Percentiles rank a stretch among this genome's conserved stretches.
Conservation (phyloP, 2,888 invertebrate species). For the Brachyopa scutellaris region DNA sequence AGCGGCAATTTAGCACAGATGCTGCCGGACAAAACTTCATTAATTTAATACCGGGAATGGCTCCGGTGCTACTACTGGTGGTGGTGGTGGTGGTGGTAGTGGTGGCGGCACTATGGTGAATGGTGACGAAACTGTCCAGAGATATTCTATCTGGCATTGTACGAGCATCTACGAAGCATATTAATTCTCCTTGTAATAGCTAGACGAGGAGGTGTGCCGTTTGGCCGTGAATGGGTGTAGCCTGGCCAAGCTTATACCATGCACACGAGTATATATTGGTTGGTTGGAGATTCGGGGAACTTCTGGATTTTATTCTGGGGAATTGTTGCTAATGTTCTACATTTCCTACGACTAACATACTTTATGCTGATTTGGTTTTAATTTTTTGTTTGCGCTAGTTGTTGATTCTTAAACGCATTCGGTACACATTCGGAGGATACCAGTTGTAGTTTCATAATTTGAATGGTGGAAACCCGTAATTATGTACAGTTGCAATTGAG, state of each 20-base stretch:
- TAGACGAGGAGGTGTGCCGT: neutral
- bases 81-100: neutral
- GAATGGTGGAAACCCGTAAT: too few relatives aligned
- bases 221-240: slow-evolving; percentile 4
- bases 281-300: slow-evolving; percentile 13
- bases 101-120: slow-evolving; percentile 1
- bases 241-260: slow-evolving; percentile 19
- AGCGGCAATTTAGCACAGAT: slow-evolving; percentile 70
- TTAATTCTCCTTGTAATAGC: slow-evolving; percentile 66
- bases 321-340: slow-evolving; percentile 46
- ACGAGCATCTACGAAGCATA: slow-evolving; percentile 63
- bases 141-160: slow-evolving; percentile 47
- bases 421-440: too few relatives aligned
- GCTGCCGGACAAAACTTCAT: slow-evolving; percentile 73
- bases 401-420: too few relatives aligned
- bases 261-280: too few relatives aligned
- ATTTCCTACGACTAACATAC: too few relatives aligned
- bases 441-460: too few relatives aligned
- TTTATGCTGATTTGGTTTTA: slow-evolving; percentile 59
- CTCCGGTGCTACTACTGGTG: slow-evolving; percentile 45
- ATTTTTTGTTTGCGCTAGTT: slow-evolving; percentile 23
- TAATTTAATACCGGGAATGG: slow-evolving; percentile 72
- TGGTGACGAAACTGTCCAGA: slow-evolving; percentile 37
- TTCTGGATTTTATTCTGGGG: slow-evolving; percentile 59
- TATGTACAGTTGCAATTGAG: too few relatives aligned